These are phyloP conservation scores for Mobula hypostoma DNA, from an alignment of 2,113 vertebrate species.

Conservation along the genomic window DNA sequence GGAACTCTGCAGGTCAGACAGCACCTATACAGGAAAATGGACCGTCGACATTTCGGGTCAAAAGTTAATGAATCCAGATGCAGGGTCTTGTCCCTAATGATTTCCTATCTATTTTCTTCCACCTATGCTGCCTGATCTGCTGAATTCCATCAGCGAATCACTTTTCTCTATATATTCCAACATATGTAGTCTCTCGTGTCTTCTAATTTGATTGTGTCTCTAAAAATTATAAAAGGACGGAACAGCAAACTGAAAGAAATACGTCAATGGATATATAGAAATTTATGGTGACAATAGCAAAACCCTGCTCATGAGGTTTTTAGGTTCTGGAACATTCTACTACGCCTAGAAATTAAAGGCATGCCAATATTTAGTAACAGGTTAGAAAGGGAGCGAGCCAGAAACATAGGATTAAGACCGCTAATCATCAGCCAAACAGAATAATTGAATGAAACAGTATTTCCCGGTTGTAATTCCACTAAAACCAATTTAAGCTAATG, in stretches of 20 bases:
- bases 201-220: background rate
- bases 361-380: background rate
- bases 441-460: background rate
- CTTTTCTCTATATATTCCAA: too few relatives aligned
- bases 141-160: too few relatives aligned
- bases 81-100: too few relatives aligned
- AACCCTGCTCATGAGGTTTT: background rate
- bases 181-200: too few relatives aligned
- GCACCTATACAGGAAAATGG: too few relatives aligned
- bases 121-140: too few relatives aligned
- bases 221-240: background rate
- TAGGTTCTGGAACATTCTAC: too few relatives aligned
- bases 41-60: too few relatives aligned
- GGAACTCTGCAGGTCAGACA: too few relatives aligned
- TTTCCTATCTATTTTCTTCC: too few relatives aligned
- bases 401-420: background rate
- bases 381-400: background rate
- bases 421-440: background rate
- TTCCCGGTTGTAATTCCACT: background rate
- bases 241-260: background rate
- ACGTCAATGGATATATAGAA: background rate
- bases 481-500: background rate
- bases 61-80: too few relatives aligned
- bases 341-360: background rate
- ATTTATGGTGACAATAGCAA: background rate